Evolutionary conservation across 2,797 vertebrate species (phyloP).

Genomic region (Delichon dasypus): DNA sequence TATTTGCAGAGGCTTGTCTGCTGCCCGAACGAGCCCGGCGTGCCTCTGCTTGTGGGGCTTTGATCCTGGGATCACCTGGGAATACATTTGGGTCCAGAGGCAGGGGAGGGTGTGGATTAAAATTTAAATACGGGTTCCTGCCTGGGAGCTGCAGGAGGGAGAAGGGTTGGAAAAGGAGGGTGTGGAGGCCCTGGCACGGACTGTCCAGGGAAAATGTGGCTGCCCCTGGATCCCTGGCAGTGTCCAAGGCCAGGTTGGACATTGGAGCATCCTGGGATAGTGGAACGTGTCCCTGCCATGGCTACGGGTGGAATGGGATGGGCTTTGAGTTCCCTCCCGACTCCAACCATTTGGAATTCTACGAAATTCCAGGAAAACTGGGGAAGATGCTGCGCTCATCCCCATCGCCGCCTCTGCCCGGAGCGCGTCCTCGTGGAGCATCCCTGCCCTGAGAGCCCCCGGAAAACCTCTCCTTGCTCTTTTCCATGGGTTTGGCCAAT

Average conservation of each 20-base stretch:
- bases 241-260: rapidly evolving
- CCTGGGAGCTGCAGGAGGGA: neutral
- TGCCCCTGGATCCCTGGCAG: neutral
- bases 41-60: neutral
- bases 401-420: rapidly evolving
- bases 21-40: neutral
- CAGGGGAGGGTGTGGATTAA: neutral
- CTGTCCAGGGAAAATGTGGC: neutral
- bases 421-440: rapidly evolving
- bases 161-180: neutral
- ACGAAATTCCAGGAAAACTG: neutral
- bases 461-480: neutral
- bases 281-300: neutral
- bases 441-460: neutral
- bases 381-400: no score
- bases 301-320: neutral
- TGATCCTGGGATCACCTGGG: neutral
- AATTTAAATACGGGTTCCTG: neutral
- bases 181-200: neutral
- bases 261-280: rapidly evolving
- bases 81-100: neutral
- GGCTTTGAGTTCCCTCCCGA: neutral
- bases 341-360: neutral
- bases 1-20: neutral
- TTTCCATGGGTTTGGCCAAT: rapidly evolving